Conservation (phyloP, 2,113 vertebrate species). For the Pheucticus melanocephalus region DNA sequence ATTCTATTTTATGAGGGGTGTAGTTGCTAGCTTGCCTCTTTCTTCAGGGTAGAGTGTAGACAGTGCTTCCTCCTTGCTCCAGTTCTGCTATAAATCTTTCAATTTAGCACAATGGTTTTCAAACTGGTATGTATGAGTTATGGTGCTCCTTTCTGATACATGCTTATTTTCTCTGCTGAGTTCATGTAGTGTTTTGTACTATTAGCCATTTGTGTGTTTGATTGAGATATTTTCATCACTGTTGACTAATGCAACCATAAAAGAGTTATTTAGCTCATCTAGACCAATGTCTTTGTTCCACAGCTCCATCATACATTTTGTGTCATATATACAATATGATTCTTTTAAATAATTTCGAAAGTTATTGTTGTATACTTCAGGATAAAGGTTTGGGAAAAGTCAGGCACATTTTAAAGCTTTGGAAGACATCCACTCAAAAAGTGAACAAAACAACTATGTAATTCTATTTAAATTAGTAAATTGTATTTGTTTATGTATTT, state of each 20-base stretch:
- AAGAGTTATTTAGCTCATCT: background rate
- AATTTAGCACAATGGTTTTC: background rate
- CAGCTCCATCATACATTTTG: background rate
- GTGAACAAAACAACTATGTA: background rate
- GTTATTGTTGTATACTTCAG: background rate
- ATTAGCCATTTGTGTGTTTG: background rate
- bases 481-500: background rate
- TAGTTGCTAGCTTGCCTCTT: background rate
- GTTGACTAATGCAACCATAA: background rate
- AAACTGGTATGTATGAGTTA: background rate
- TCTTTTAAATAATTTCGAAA: background rate
- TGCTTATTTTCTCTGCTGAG: background rate
- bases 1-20: background rate
- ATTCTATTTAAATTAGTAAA: background rate
- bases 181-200: background rate
- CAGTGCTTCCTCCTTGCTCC: background rate
- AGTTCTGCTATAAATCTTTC: background rate
- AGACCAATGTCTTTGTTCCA: background rate
- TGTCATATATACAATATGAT: background rate
- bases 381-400: background rate
- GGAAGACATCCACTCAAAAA: background rate
- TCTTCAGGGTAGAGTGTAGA: background rate
- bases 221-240: background rate
- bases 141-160: background rate
- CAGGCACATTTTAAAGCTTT: background rate